These are phyloP conservation scores for Melangyna quadrimaculata DNA, from an alignment of 2,888 invertebrate genomes.

Conservation along the genomic window DNA sequence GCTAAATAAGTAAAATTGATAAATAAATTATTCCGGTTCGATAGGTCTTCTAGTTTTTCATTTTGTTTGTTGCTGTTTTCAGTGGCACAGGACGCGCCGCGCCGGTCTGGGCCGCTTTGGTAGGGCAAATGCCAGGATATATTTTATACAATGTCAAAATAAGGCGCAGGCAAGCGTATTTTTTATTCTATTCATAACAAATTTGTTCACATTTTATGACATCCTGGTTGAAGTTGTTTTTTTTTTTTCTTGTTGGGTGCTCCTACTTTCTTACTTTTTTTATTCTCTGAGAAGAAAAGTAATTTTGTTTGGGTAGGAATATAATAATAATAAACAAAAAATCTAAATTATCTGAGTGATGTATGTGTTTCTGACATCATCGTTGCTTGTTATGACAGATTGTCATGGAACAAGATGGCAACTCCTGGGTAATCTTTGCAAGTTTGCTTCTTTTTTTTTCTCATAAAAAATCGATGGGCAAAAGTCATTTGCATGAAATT, in stretches of 20 bases:
- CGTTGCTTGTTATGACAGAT: slow-evolving; percentile 40
- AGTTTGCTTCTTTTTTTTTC: slow-evolving; percentile 9
- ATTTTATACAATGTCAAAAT: slow-evolving; percentile 16
- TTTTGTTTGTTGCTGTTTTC: too few relatives aligned
- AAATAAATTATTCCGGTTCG: slow-evolving; percentile 62
- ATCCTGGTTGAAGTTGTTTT: background rate
- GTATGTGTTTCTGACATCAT: slow-evolving; percentile 31
- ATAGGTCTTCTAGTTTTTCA: slow-evolving; percentile 40
- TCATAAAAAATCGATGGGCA: slow-evolving; percentile 30
- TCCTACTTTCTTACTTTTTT: background rate
- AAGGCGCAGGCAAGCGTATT: slow-evolving; percentile 39
- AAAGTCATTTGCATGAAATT: slow-evolving; percentile 38
- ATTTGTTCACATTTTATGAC: slow-evolving; percentile 48
- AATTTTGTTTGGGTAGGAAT: background rate
- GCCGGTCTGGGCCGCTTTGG: background rate
- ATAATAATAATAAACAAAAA: background rate
- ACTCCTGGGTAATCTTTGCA: slow-evolving; percentile 16
- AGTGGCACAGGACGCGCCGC: background rate
- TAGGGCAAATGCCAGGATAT: background rate
- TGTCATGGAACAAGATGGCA: slow-evolving; percentile 45
- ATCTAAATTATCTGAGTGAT: slow-evolving; percentile 36
- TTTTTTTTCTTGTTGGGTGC: background rate
- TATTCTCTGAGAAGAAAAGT: slow-evolving; percentile 14
- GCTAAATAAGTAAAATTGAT: slow-evolving; percentile 61
- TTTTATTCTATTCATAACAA: slow-evolving; percentile 54